Evolutionary conservation across 2,797 vertebrate genomes (phyloP).

Genomic region (Xyrichtys novacula): DNA sequence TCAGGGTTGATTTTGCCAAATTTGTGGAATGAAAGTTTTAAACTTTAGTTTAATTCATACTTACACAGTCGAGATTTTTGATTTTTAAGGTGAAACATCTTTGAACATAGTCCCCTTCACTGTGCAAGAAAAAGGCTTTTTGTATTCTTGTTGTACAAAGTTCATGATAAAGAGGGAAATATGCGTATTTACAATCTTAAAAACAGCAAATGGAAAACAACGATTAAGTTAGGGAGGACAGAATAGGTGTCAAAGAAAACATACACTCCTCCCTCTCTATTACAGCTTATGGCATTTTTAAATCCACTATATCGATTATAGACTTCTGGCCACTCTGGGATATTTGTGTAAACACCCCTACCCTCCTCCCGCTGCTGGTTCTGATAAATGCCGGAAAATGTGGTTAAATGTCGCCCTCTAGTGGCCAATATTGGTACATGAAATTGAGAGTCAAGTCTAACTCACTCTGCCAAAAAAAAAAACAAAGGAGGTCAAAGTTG

Average conservation of each 20-base stretch:
- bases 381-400: no score
- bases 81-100: no score
- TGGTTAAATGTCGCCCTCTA: constrained; percentile 51
- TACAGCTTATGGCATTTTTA: background rate
- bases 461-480: no score
- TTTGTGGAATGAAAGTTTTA: background rate
- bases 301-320: background rate
- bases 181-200: background rate
- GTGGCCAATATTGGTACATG: constrained; percentile 6
- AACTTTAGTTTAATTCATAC: no score
- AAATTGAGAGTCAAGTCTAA: background rate
- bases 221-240: background rate
- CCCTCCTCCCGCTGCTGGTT: background rate
- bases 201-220: background rate
- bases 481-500: no score
- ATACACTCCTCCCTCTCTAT: accelerated
- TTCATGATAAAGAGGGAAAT: no score
- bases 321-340: constrained; percentile 8
- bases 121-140: no score
- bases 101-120: no score
- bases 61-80: no score
- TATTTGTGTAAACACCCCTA: constrained; percentile 16
- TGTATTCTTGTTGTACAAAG: no score
- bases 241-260: background rate
- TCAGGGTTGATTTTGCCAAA: background rate